These are phyloP conservation scores for Eurypyga helias DNA, from an alignment of 2,113 vertebrate genomes.

Conservation along the genomic window DNA sequence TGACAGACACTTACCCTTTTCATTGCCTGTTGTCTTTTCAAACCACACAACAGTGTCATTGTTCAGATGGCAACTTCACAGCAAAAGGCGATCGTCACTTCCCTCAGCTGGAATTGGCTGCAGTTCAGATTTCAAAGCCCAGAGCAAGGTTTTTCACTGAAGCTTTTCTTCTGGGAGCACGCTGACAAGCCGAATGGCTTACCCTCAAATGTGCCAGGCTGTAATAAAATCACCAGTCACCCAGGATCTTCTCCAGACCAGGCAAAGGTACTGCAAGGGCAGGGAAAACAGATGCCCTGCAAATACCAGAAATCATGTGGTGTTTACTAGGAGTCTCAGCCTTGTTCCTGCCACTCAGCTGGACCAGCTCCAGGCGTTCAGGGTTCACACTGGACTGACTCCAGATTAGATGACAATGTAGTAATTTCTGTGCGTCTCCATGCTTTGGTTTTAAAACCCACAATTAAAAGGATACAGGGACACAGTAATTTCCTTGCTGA, in stretches of 20 bases:
- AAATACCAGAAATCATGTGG: constrained; percentile 55
- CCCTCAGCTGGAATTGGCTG: constrained; percentile 21
- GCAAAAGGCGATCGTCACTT: neutral
- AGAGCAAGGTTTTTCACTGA: constrained; percentile 17
- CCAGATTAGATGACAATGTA: constrained; percentile 47
- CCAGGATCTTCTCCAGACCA: constrained; percentile 50
- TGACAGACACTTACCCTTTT: neutral
- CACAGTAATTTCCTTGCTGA: constrained; percentile 17
- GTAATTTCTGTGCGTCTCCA: neutral
- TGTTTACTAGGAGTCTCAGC: constrained; percentile 29
- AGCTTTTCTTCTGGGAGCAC: constrained; percentile 23
- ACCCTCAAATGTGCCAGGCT: constrained; percentile 13
- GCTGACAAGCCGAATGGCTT: constrained; percentile 39
- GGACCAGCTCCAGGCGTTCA: constrained; percentile 5
- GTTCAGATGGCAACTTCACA: constrained; percentile 24
- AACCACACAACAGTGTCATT: constrained; percentile 38
- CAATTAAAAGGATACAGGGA: constrained; percentile 24
- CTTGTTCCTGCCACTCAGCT: neutral
- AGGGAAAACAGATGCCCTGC: constrained; percentile 46
- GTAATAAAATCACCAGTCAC: constrained; percentile 17
- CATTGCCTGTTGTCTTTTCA: neutral
- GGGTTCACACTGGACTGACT: constrained; percentile 26
- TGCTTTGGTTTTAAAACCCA: constrained; percentile 6
- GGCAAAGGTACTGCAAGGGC: constrained; percentile 6
- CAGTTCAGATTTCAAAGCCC: constrained; percentile 35